Evolutionary conservation across 1,140 invertebrate species (phyloP).

Genomic region (Drosophila setifemur): DNA sequence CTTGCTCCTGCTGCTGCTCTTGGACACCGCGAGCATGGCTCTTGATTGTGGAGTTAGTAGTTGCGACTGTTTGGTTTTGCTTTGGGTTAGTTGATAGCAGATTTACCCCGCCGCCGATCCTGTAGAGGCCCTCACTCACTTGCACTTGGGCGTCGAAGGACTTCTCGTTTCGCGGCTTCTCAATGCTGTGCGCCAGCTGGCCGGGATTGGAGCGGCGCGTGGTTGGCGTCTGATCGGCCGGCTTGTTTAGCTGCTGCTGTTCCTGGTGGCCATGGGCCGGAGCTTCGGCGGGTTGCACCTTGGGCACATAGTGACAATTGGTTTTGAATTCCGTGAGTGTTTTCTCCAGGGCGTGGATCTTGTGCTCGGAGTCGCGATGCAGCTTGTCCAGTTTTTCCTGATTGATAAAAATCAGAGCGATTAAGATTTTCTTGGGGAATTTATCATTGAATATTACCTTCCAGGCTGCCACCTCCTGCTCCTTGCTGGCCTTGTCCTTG

Average conservation of each 20-base stretch:
- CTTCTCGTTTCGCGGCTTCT: conserved; percentile 70
- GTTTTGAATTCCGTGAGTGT: conserved; percentile 51
- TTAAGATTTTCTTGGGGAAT: not conserved
- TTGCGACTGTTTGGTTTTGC: conserved; percentile 10
- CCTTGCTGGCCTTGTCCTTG: conserved; percentile 56
- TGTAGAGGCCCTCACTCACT: conserved; percentile 81
- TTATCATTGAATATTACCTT: conserved; percentile 68
- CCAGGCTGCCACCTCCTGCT: conserved; percentile 59
- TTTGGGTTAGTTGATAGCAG: conserved; percentile 59
- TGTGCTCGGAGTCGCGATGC: conserved; percentile 49
- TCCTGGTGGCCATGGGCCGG: conserved; percentile 25
- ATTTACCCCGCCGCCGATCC: conserved; percentile 67
- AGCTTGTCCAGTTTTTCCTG: conserved; percentile 66
- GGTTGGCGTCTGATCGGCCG: conserved; percentile 37
- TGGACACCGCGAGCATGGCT: conserved; percentile 29
- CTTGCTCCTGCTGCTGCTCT: conserved; percentile 5
- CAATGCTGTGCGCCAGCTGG: conserved; percentile 52
- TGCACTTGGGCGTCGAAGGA: conserved; percentile 75
- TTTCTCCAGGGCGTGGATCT: conserved; percentile 43
- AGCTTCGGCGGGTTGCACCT: conserved; percentile 33
- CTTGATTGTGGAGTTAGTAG: conserved; percentile 32
- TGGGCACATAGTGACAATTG: conserved; percentile 62
- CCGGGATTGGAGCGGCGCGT: conserved; percentile 31
- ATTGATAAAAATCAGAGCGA: not conserved
- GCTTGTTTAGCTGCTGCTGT: conserved; percentile 45